phyloP scores from a whole-genome alignment of 2,113 vertebrate genomes.

The Lethenteron camtschaticum region DNA sequence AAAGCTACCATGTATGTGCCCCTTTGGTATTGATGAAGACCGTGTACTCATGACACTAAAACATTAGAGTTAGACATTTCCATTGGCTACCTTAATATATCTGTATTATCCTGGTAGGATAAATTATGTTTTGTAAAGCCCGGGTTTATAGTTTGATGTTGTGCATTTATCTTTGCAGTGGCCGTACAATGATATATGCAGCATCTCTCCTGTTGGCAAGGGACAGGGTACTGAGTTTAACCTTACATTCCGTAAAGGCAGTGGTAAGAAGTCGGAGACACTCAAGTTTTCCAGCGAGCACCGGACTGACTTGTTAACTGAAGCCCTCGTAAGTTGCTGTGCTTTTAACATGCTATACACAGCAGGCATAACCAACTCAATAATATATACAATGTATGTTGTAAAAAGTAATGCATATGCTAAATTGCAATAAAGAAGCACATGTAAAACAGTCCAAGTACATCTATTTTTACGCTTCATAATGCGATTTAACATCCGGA shows the following conservation, averaged over 20 bases:
- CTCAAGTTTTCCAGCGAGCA: slow-evolving; percentile 98
- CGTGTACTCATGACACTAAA: not conserved
- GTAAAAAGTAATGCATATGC: too few relatives aligned
- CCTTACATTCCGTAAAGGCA: slow-evolving; percentile 90
- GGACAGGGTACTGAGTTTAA: slow-evolving; percentile 92
- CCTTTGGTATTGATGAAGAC: not conserved
- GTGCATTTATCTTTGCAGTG: slow-evolving; percentile 31
- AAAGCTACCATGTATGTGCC: not conserved
- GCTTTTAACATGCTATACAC: too few relatives aligned
- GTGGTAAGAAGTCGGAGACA: slow-evolving; percentile 81
- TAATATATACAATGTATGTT: too few relatives aligned
- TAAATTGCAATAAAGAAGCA: too few relatives aligned
- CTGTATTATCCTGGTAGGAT: not conserved
- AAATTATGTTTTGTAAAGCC: slow-evolving; percentile 12
- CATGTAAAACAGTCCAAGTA: too few relatives aligned
- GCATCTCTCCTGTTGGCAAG: slow-evolving; percentile 72
- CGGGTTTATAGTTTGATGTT: not conserved
- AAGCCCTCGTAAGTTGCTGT: slow-evolving; percentile 54
- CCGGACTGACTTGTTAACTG: slow-evolving; percentile 88
- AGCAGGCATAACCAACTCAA: too few relatives aligned
- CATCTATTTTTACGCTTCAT: too few relatives aligned
- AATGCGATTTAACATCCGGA: too few relatives aligned
- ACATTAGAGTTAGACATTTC: not conserved
- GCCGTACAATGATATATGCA: slow-evolving; percentile 96
- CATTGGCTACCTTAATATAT: not conserved